Conservation (phyloP, 53 echinoderm and acorn worm species). For the Paracentrotus lividus region DNA sequence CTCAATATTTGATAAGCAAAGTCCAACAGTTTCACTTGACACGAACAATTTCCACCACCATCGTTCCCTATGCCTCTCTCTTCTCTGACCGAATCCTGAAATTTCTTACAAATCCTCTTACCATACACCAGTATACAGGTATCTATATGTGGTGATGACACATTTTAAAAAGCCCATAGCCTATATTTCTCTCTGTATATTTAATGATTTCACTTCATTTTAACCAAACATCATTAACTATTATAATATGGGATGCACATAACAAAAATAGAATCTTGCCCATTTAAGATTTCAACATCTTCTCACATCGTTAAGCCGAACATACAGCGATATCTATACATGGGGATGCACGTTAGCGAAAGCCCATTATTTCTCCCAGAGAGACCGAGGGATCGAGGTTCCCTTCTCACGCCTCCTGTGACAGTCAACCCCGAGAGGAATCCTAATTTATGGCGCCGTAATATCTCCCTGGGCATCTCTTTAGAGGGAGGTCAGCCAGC, state of each 20-base stretch:
- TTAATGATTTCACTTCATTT: too few relatives aligned
- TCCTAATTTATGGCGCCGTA: constrained; percentile 60
- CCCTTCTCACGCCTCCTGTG: neutral
- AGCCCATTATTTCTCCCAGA: neutral
- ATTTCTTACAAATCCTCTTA: too few relatives aligned
- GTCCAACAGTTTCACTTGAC: constrained; percentile 53
- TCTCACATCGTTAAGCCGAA: neutral
- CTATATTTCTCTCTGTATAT: too few relatives aligned
- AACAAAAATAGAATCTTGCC: too few relatives aligned
- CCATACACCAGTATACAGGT: too few relatives aligned
- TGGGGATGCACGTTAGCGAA: neutral
- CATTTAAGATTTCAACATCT: too few relatives aligned
- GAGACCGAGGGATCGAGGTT: neutral
- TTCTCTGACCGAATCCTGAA: neutral
- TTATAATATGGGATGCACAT: too few relatives aligned
- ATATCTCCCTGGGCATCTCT: constrained; percentile 46
- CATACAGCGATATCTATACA: neutral
- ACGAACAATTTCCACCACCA: constrained; percentile 6
- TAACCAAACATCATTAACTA: too few relatives aligned
- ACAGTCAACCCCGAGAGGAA: constrained; percentile 16
- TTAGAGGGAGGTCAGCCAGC: neutral
- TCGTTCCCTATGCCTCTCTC: too few relatives aligned
- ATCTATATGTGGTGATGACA: too few relatives aligned
- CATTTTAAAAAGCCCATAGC: too few relatives aligned
- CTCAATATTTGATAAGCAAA: constrained; percentile 50